Percentiles rank a stretch among this genome's conserved stretches.
Conservation (phyloP, 2,797 vertebrate species). For the Platalea minor region DNA sequence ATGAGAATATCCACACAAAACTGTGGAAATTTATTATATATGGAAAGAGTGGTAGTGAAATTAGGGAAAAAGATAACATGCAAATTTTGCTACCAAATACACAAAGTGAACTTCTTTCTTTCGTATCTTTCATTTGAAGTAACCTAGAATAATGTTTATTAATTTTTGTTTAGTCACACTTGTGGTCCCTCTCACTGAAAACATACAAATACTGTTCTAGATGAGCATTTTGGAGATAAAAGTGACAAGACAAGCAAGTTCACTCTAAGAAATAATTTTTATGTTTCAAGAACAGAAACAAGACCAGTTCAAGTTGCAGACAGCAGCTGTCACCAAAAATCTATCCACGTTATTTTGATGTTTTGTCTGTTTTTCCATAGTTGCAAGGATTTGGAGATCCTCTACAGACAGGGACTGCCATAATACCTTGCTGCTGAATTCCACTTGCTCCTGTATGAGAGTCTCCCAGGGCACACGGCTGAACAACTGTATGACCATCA, state of each 20-base stretch:
- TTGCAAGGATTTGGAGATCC: conserved; percentile 21
- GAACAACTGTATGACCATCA: conserved; percentile 57
- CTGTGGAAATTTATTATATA: background rate
- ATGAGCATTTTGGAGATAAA: background rate
- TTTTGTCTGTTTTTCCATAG: conserved; percentile 14
- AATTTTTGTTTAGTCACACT: background rate
- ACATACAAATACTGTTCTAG: background rate
- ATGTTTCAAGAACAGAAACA: background rate
- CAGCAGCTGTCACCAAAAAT: background rate
- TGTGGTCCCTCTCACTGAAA: background rate
- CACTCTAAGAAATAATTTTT: background rate
- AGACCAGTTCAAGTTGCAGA: background rate
- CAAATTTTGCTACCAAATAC: background rate
- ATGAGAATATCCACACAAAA: background rate
- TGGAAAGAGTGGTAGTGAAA: background rate
- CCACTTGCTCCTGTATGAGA: conserved; percentile 55
- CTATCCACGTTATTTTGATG: background rate
- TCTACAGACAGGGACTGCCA: conserved; percentile 8
- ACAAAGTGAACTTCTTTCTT: background rate
- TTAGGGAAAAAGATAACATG: background rate
- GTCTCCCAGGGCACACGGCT: conserved; percentile 55
- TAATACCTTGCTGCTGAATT: conserved; percentile 66
- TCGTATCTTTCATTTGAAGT: background rate
- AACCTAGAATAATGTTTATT: background rate
- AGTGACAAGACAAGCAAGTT: background rate